Evolutionary conservation across 2,888 invertebrate genomes (phyloP).

Genomic region (Drosophila incognita): DNA sequence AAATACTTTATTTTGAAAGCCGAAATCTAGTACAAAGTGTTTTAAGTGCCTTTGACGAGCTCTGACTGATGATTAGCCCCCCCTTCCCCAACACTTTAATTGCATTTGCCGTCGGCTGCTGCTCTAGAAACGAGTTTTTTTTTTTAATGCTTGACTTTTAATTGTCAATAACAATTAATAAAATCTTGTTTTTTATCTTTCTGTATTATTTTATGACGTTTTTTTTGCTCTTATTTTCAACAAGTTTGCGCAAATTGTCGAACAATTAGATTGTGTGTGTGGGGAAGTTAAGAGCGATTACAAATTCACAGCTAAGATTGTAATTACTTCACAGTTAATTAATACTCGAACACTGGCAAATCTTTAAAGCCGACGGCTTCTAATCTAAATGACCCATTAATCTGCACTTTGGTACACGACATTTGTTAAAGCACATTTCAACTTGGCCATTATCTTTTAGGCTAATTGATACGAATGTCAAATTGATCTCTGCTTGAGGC

Average conservation of each 20-base stretch:
- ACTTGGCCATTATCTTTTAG: neutral
- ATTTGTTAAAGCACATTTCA: neutral
- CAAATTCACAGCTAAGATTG: neutral
- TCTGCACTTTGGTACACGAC: neutral
- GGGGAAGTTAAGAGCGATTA: neutral
- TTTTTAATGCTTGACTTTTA: constrained; percentile 35
- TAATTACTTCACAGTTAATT: constrained; percentile 1
- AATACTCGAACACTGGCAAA: neutral
- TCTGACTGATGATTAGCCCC: constrained; percentile 20
- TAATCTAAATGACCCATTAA: neutral
- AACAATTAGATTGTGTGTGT: constrained; percentile 26
- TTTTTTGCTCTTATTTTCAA: neutral
- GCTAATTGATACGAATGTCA: neutral
- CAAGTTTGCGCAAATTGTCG: constrained; percentile 7
- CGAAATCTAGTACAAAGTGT: constrained; percentile 20
- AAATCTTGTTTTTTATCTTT: constrained; percentile 18
- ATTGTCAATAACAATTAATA: constrained; percentile 63
- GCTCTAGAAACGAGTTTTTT: constrained; percentile 56
- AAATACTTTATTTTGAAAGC: neutral
- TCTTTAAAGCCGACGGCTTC: constrained; percentile 8
- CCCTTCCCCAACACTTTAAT: constrained; percentile 36
- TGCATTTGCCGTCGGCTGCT: constrained; percentile 62
- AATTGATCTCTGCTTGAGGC: neutral
- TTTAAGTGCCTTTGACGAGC: constrained; percentile 26
- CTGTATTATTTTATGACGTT: neutral